Evolutionary conservation across 2,113 vertebrate species (phyloP), one percentile per base, ranked within the genome.

Genomic region (Brachypteracias leptosomus): DNA sequence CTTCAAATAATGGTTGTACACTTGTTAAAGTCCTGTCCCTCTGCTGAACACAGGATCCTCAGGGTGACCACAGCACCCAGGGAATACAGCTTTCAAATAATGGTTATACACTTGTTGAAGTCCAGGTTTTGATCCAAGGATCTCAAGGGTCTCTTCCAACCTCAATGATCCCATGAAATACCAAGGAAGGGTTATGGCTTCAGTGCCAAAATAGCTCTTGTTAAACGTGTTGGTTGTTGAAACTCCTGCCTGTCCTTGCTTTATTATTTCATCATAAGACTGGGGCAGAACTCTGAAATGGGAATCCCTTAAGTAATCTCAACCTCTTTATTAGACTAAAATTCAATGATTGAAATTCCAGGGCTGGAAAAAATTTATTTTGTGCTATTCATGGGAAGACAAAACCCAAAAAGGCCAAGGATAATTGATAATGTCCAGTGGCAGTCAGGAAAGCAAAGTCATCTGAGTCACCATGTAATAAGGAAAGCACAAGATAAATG

Each of bases 401-500:
- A 46, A 59, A 67, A 55, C 18, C 18, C 67, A 31, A 38, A 55
- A 51, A 90, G 62, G 44, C 71, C 29, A 44, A 67, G 61, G 40
- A 31, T 49, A 58, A 83, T 86, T 84, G 90, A 51, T 93, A 42
- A 68, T 44, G 84, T 89, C 95, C 90, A 95, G 89, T 84, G 90
- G 92, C 89, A 94, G 62, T 92, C 58, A 51, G 77, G 81, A 72
- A 89, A 76, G 81, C 73, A 46, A 89, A 93, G 38, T 16, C 57
- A 51, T 81, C 51, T 77, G 96, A 96, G 90, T 95, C 95, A 89
- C 81, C 12, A 10, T 31, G 0, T 67, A 93, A 65, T 78, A 84
- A 85, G 77, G 90, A 92, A 94, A 94, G 90, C 38, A 13, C 61
- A 90, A 95, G 95, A 96, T 94, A 90, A 96, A 90, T 87, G 52